Conservation (phyloP, 1,140 invertebrate species). For the Charaxes varanes region DNA sequence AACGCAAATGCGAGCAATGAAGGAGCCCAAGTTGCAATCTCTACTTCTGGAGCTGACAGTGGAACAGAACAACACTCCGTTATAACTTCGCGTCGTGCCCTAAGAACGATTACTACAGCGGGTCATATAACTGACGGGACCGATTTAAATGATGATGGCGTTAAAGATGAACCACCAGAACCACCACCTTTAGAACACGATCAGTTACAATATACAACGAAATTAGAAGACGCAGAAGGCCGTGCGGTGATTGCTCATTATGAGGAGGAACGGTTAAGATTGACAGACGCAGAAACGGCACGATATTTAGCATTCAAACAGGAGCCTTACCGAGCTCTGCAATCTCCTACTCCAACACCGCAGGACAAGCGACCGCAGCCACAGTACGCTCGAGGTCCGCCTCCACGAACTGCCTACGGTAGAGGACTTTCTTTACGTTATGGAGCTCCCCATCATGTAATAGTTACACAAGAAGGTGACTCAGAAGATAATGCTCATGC, state of each 20-base stretch:
- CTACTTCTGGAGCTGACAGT: slow-evolving; percentile 7
- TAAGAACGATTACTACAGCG: slow-evolving; percentile 77
- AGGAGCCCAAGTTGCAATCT: slow-evolving; percentile 3
- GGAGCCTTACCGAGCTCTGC: slow-evolving; percentile 39
- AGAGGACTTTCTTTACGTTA: slow-evolving; percentile 45
- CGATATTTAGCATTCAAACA: slow-evolving; percentile 57
- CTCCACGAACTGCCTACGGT: slow-evolving; percentile 32
- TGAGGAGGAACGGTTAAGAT: slow-evolving; percentile 49
- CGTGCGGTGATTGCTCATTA: slow-evolving; percentile 34
- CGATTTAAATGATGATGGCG: slow-evolving; percentile 53
- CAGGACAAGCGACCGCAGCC: slow-evolving; percentile 29
- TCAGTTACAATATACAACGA: slow-evolving; percentile 38
- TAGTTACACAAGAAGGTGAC: slow-evolving; percentile 45
- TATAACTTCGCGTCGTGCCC: slow-evolving; percentile 73
- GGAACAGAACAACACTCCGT: slow-evolving; percentile 53
- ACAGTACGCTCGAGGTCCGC: slow-evolving; percentile 31
- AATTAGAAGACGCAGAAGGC: slow-evolving; percentile 36
- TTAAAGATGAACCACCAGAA: slow-evolving; percentile 58
- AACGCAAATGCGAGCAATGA: slow-evolving; percentile 4
- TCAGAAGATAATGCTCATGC: slow-evolving; percentile 42
- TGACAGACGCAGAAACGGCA: slow-evolving; percentile 50
- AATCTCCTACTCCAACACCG: slow-evolving; percentile 27
- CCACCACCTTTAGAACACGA: slow-evolving; percentile 34
- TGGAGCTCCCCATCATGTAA: slow-evolving; percentile 47
- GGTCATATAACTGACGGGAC: slow-evolving; percentile 74